Percentiles rank a stretch among this genome's conserved stretches.
Evolutionary conservation across 2,888 invertebrate species (phyloP).

Genomic region (Drosophila nigritarsus): DNA sequence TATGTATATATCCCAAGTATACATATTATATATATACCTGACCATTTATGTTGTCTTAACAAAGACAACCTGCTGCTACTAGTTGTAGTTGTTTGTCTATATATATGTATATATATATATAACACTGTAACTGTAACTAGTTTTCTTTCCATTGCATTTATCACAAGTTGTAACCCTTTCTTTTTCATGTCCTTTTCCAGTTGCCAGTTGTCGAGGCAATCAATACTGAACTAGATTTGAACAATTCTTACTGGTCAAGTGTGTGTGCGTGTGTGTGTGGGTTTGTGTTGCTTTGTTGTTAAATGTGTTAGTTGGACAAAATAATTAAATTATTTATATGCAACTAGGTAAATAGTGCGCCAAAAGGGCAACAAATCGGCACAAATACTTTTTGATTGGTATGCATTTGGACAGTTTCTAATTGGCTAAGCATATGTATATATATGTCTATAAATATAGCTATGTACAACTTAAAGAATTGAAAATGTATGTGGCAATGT

Average conservation of each 20-base stretch:
- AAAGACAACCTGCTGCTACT: background rate
- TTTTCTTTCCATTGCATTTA: slow-evolving; percentile 31
- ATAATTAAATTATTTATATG: slow-evolving; percentile 66
- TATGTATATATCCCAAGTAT: background rate
- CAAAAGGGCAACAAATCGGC: slow-evolving; percentile 42
- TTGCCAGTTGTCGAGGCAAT: slow-evolving; percentile 49
- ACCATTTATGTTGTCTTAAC: background rate
- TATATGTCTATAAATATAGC: background rate
- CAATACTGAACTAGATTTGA: slow-evolving; percentile 78
- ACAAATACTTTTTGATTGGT: slow-evolving; percentile 15
- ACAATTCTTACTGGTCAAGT: slow-evolving; percentile 50
- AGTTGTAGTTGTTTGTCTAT: background rate
- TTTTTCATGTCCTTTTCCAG: slow-evolving; percentile 49
- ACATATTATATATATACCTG: background rate
- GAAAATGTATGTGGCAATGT: background rate
- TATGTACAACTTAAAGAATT: background rate
- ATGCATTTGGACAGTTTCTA: background rate
- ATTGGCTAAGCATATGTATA: background rate
- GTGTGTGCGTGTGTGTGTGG: slow-evolving; percentile 1
- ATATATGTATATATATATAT: background rate
- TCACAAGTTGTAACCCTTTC: slow-evolving; percentile 37
- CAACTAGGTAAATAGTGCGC: slow-evolving; percentile 24
- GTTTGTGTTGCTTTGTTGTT: slow-evolving; percentile 14
- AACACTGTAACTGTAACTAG: slow-evolving; percentile 5
- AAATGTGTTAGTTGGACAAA: slow-evolving; percentile 55